Base-by-base conservation (phyloP, 2,888 invertebrate genomes). In the Frankliniella fusca region DNA sequence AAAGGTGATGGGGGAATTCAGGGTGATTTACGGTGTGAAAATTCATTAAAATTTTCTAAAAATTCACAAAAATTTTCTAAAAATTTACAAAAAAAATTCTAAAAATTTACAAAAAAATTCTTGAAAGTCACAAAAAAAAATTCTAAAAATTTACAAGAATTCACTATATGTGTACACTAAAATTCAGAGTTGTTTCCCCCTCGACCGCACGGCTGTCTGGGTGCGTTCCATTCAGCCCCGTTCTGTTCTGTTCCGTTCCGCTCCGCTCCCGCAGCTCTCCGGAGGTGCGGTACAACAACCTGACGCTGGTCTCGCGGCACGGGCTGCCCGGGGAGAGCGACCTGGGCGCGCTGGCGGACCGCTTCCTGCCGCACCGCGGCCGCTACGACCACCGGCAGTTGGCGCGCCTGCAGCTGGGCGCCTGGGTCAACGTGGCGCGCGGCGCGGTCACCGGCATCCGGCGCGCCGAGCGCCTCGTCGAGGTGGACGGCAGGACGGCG, bases 201-300 rank as follows among this genome's bases (percentile, higher is more conserved):
- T n/a, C n/a, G n/a, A n/a, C n/a, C n/a, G n/a, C n/a, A n/a, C n/a
- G n/a, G n/a, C n/a, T n/a, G n/a, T n/a, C n/a, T n/a, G n/a, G n/a
- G n/a, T n/a, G n/a, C n/a, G n/a, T n/a, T n/a, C n/a, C n/a, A n/a
- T n/a, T n/a, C n/a, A n/a, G n/a, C n/a, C n/a, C n/a, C n/a, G n/a
- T n/a, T n/a, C n/a, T n/a, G n/a, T n/a, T n/a, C n/a, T n/a, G n/a
- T n/a, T n/a, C n/a, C n/a, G n/a, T n/a, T n/a, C n/a, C n/a, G n/a
- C n/a, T n/a, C n/a, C n/a, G n/a, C 5, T 38, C 5, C 38, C 38
- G 12, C 54, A 54, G 70, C 23, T 8, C 70, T 8, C 23, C 27
- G 23, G 70, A 76, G 70, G 70, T 76, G 27, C 70, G 70, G 23
- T 76, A 76, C 70, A 76, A 76, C 70, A 76, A 76, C 70, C 70